These are phyloP conservation scores for Lamellibrachia columna DNA, from an alignment of 2,888 invertebrate genomes.

Conservation along the genomic window DNA sequence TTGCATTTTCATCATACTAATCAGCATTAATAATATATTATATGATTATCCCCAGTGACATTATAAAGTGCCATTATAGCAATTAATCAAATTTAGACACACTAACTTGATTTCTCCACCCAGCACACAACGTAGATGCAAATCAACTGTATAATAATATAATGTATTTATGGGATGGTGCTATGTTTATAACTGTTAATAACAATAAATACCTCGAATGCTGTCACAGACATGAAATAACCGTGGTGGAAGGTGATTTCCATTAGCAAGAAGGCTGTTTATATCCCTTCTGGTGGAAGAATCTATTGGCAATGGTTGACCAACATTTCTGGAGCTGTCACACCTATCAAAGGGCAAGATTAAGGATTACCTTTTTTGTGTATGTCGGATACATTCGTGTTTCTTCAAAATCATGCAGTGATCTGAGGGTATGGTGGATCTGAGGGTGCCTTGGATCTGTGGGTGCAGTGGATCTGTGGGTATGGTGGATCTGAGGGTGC, in stretches of 20 bases:
- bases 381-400: too few species aligned
- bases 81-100: neutral
- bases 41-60: neutral
- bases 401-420: too few species aligned
- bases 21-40: neutral
- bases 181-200: conserved; percentile 16
- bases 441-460: too few species aligned
- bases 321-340: too few species aligned
- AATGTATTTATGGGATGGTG: conserved; percentile 10
- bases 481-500: too few species aligned
- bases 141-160: neutral
- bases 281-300: too few species aligned
- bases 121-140: neutral
- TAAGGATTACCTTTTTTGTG: too few species aligned
- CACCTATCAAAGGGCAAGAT: too few species aligned
- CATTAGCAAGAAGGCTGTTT: neutral
- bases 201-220: conserved; percentile 12
- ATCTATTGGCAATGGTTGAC: too few species aligned
- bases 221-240: neutral
- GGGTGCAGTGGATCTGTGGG: too few species aligned
- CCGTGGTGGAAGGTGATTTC: neutral
- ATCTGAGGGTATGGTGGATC: too few species aligned
- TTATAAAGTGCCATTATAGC: conserved; percentile 10
- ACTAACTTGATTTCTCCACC: neutral
- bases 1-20: conserved; percentile 4